Percentiles rank a stretch among this genome's conserved stretches.
Conservation (phyloP, 2,888 invertebrate genomes). For the Acanthosoma haemorrhoidale region DNA sequence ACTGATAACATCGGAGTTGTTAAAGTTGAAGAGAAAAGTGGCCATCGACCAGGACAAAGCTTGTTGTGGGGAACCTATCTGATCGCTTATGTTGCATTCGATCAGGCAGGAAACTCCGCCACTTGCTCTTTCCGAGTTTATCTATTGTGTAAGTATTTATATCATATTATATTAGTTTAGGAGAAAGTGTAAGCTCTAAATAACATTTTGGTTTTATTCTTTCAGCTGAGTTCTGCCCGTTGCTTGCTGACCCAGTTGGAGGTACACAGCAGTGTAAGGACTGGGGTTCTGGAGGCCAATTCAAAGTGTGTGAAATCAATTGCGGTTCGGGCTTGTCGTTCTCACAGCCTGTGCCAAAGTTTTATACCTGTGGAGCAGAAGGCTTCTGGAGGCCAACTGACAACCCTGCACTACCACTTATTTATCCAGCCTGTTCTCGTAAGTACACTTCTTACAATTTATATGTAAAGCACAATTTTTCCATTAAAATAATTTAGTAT, state of each 20-base stretch:
- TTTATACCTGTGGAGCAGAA: slow-evolving; percentile 97
- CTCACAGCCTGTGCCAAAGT: slow-evolving; percentile 88
- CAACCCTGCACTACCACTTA: slow-evolving; percentile 69
- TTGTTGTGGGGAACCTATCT: slow-evolving; percentile 87
- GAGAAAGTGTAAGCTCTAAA: not conserved
- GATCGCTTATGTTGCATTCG: slow-evolving; percentile 88
- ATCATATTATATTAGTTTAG: not conserved
- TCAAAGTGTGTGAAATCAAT: slow-evolving; percentile 88
- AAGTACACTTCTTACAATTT: not conserved
- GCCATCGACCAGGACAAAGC: slow-evolving; percentile 81
- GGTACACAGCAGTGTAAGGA: slow-evolving; percentile 88
- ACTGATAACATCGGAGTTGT: slow-evolving; percentile 81
- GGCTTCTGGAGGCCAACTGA: slow-evolving; percentile 92
- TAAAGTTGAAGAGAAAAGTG: slow-evolving; percentile 74
- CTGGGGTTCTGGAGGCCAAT: slow-evolving; percentile 94
- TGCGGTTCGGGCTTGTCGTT: slow-evolving; percentile 83
- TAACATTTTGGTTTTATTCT: slow-evolving; percentile 11
- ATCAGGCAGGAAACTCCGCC: slow-evolving; percentile 86
- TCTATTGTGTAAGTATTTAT: slow-evolving; percentile 64
- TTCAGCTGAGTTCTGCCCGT: slow-evolving; percentile 86
- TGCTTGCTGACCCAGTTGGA: slow-evolving; percentile 80
- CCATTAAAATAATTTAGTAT: too few relatives aligned
- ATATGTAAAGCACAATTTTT: too few relatives aligned
- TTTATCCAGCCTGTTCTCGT: slow-evolving; percentile 83
- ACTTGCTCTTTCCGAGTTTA: slow-evolving; percentile 88